Evolutionary conservation across 2,888 invertebrate genomes (phyloP), one percentile per base, ranked within the genome.

Genomic region (Cataglyphis rosenhaueri): DNA sequence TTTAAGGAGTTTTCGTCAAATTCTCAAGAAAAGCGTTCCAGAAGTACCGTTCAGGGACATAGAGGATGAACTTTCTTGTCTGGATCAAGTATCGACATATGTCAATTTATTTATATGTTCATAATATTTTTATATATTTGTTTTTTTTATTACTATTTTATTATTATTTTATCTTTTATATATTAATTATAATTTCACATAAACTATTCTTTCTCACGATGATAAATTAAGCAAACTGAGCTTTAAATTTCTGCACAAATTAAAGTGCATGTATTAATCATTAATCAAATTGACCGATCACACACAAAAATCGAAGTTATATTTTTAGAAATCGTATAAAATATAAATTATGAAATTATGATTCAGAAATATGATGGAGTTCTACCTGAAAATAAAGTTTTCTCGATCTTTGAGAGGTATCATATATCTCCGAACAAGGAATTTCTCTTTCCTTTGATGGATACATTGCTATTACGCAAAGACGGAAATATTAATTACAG

Each of bases 1-100:
- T 73, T 74, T 91, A 48, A 87, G 88, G 35, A 70, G 29, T 25
- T 83, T 91, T 15, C 84, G 91, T 52, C 82, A 35, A 9, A 86
- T 59, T 55, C 70, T 89, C 4, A 91, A 91, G n/a, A 89, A 85
- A 52, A 83, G 75, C 18, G 1, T 78, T 10, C 83, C 83, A 6
- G 76, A 78, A 85, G 78, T 85, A 66, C 38, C 81, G 0, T 88
- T 89, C 44, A 15, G n/a, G 15, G 83, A 87, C 61, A 68, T 91
- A 52, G 82, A 86, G 12, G 76, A 87, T 55, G 84, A 87, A 1
- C 84, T 87, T 48, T 66, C 68, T 25, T 59, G 3, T 29, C n/a
- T 84, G n/a, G 89, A 89, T 35, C 71, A 86, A 75, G 89, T 89
- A 44, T 44, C 12, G 12, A 8, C 25, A 41, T 15, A 25, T 8